Conservation (phyloP, 2,888 invertebrate genomes). For the Platycheirus rosarum region DNA sequence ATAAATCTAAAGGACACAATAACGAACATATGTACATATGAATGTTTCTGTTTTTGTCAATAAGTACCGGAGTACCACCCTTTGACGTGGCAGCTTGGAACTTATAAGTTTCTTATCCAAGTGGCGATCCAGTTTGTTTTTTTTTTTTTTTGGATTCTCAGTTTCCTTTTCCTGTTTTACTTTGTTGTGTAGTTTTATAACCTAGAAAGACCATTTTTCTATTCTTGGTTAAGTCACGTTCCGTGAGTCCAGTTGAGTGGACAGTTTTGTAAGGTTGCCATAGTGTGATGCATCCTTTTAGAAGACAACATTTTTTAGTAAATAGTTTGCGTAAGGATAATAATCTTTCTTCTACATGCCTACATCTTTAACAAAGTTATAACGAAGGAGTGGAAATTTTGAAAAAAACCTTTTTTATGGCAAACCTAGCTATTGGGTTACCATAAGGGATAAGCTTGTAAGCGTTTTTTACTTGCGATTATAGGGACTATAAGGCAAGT, state of each 20-base stretch:
- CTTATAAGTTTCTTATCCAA: constrained; percentile 36
- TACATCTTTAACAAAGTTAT: too few species aligned
- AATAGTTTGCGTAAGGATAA: too few species aligned
- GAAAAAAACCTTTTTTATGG: too few species aligned
- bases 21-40: constrained; percentile 68
- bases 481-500: too few species aligned
- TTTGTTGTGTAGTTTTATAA: background rate
- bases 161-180: constrained; percentile 10
- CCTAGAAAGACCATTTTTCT: constrained; percentile 1
- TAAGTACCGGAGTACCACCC: constrained; percentile 39
- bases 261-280: constrained; percentile 19
- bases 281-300: background rate
- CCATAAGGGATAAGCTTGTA: too few species aligned
- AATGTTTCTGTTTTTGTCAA: constrained; percentile 56
- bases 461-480: too few species aligned
- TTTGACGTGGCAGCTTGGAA: constrained; percentile 44
- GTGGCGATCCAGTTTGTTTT: constrained; percentile 42
- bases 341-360: too few species aligned
- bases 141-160: background rate
- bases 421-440: too few species aligned
- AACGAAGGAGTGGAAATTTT: too few species aligned
- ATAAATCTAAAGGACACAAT: constrained; percentile 51
- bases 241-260: constrained; percentile 50
- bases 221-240: constrained; percentile 58
- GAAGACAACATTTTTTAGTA: too few species aligned